A percentile compares a stretch with the other conserved stretches of the same genome.
Evolutionary conservation across 37 sponge, comb jelly and placozoan species (phyloP).

Genomic region (Lycopodina hypogea): DNA sequence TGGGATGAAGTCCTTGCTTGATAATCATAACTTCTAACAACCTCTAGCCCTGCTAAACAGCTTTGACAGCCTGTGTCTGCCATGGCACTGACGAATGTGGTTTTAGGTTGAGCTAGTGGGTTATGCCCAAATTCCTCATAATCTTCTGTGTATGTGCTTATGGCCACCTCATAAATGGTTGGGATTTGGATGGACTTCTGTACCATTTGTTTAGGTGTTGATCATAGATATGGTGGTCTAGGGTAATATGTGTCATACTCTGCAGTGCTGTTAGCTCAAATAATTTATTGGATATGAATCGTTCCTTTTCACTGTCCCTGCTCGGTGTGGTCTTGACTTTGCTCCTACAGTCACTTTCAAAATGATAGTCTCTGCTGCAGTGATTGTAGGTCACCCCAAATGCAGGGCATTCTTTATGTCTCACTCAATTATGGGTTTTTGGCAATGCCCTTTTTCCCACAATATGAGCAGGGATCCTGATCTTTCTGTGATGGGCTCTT

Average conservation of each 20-base stretch:
- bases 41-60: constrained; percentile 35
- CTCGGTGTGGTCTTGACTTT: constrained; percentile 15
- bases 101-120: constrained; percentile 1
- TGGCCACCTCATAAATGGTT: constrained; percentile 27
- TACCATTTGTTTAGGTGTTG: constrained; percentile 17
- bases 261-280: too few relatives aligned
- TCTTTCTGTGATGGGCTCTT: constrained; percentile 19
- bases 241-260: too few relatives aligned
- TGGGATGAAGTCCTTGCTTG: constrained; percentile 38
- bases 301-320: too few relatives aligned
- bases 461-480: constrained; percentile 28
- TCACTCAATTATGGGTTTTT: constrained; percentile 31
- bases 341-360: too few relatives aligned
- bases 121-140: constrained; percentile 35
- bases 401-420: constrained; percentile 38
- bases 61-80: constrained; percentile 51
- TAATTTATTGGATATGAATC: too few relatives aligned
- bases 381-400: constrained; percentile 15
- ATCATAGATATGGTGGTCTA: too few relatives aligned
- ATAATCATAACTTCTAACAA: constrained; percentile 32
- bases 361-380: constrained; percentile 27
- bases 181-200: constrained; percentile 26
- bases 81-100: constrained; percentile 40
- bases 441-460: constrained; percentile 32
- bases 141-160: constrained; percentile 13